Evolutionary conservation across 2,113 vertebrate species (phyloP).

Genomic region (Hypanus sabinus): DNA sequence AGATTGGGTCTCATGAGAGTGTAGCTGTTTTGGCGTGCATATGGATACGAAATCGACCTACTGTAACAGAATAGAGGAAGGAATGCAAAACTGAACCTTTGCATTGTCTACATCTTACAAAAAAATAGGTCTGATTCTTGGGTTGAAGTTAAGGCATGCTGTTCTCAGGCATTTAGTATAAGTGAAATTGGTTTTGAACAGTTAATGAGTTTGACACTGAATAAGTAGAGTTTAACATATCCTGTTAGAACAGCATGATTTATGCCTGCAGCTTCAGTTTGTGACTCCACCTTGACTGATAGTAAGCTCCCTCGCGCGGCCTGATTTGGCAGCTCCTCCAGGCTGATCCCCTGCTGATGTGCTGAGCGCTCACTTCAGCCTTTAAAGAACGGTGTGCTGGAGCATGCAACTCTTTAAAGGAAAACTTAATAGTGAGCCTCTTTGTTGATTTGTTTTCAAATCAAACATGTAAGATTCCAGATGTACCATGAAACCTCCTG

Average conservation of each 20-base stretch:
- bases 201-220: constrained; percentile 24
- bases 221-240: background rate
- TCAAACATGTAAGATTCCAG: background rate
- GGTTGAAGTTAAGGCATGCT: background rate
- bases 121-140: background rate
- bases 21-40: background rate
- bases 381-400: background rate
- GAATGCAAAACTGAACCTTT: background rate
- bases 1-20: background rate
- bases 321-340: constrained; percentile 26
- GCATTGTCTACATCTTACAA: background rate
- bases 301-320: background rate
- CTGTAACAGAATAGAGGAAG: background rate
- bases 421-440: background rate
- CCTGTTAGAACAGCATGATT: constrained; percentile 5
- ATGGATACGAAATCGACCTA: background rate
- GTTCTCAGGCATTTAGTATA: background rate
- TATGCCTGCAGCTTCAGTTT: background rate
- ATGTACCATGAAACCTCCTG: background rate
- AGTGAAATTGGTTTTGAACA: constrained; percentile 26
- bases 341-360: background rate
- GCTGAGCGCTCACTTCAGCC: background rate
- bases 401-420: background rate
- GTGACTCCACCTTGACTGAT: background rate
- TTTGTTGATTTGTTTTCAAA: constrained; percentile 12